Evolutionary conservation across 2,797 vertebrate species (phyloP).

Genomic region (Molossus alvarezi): DNA sequence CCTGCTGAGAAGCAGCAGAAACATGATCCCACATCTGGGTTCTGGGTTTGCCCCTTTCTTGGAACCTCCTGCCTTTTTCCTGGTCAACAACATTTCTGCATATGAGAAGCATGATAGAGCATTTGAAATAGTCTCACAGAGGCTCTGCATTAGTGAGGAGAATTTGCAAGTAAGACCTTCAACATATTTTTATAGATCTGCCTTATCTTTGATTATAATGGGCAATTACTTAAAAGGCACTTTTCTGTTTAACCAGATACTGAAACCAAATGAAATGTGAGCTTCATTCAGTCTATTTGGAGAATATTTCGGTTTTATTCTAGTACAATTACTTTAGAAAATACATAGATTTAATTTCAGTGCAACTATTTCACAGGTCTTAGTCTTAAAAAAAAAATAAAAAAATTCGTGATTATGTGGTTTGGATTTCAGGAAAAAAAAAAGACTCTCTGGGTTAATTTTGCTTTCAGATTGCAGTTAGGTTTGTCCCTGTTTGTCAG

Average conservation of each 20-base stretch:
- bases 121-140: neutral
- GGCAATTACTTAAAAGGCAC: neutral
- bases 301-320: slow-evolving; percentile 51
- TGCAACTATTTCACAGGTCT: neutral
- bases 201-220: neutral
- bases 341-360: slow-evolving; percentile 56
- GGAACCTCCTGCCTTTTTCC: neutral
- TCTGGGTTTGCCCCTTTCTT: neutral
- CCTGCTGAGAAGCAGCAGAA: neutral
- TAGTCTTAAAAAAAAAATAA: neutral
- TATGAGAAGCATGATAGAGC: neutral
- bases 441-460: neutral
- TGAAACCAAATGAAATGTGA: neutral
- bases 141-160: neutral
- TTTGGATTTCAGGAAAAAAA: neutral
- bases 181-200: neutral
- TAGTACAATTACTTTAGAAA: slow-evolving; percentile 20
- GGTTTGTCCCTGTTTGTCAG: neutral
- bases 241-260: neutral
- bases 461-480: slow-evolving; percentile 39
- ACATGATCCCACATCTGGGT: neutral
- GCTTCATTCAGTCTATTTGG: slow-evolving; percentile 31
- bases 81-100: neutral
- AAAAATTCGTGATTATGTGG: neutral
- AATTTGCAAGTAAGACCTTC: neutral